Conservation (phyloP, 2,113 vertebrate species). For the Columba janthina region DNA sequence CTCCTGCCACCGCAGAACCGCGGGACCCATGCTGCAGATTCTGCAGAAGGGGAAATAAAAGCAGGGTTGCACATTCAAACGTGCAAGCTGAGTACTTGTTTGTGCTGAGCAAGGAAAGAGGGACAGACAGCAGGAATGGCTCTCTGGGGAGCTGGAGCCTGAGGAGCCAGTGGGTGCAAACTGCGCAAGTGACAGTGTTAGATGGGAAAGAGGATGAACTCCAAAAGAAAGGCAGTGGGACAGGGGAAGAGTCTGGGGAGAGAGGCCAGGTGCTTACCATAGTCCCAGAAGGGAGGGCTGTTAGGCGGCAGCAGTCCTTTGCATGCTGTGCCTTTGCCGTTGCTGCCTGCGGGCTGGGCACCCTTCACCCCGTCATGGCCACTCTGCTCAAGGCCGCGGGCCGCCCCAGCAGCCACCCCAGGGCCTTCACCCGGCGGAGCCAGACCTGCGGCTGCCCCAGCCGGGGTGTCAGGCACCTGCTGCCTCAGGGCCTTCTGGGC, state of each 20-base stretch:
- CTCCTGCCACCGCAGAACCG: neutral
- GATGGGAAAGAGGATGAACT: neutral
- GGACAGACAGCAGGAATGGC: neutral
- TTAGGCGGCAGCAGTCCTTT: neutral
- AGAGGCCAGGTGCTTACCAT: slow-evolving; percentile 33
- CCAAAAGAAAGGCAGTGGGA: neutral
- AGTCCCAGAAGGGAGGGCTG: slow-evolving; percentile 40
- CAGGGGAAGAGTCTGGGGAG: neutral
- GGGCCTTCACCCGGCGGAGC: neutral
- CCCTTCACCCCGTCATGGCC: neutral
- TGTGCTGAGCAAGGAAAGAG: neutral
- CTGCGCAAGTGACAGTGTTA: neutral
- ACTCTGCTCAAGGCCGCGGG: neutral
- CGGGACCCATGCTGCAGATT: neutral
- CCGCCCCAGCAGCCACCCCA: rapidly evolving
- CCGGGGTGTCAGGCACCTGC: neutral
- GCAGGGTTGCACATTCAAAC: neutral
- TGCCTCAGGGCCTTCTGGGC: slow-evolving; percentile 76
- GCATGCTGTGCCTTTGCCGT: neutral
- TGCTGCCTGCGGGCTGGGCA: neutral
- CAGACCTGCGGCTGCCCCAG: neutral
- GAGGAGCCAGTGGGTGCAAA: neutral
- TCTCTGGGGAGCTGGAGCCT: neutral
- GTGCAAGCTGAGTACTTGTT: neutral
- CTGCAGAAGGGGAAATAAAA: neutral